A percentile compares a stretch with the other conserved stretches of the same genome.
phyloP scores from a whole-genome alignment of 2,888 invertebrate genomes.

The Aproaerema taeniolella region DNA sequence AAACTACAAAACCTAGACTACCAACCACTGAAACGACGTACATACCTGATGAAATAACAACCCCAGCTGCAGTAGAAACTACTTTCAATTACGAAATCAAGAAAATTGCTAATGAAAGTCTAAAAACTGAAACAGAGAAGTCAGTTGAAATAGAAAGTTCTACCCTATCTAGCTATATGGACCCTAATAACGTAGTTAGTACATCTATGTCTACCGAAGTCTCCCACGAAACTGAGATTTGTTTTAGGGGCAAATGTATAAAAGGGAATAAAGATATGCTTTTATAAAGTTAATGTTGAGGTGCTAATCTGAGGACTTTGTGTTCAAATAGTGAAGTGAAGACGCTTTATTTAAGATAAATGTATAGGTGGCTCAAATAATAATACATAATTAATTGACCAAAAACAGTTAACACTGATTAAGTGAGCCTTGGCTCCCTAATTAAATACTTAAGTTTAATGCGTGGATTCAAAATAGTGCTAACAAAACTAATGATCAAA shows the following conservation, averaged over 20 bases:
- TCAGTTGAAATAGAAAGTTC: constrained; percentile 40
- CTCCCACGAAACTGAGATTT: constrained; percentile 92
- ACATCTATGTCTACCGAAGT: constrained; percentile 90
- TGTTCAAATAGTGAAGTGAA: constrained; percentile 48
- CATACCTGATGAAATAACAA: constrained; percentile 65
- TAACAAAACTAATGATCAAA: too few relatives aligned
- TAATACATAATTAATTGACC: too few relatives aligned
- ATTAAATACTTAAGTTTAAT: too few relatives aligned
- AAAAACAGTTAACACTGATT: too few relatives aligned
- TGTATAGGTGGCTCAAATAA: constrained; percentile 14
- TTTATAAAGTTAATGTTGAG: constrained; percentile 40
- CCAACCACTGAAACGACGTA: constrained; percentile 54
- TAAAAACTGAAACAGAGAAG: constrained; percentile 27
- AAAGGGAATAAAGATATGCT: constrained; percentile 78
- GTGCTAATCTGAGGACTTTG: constrained; percentile 48
- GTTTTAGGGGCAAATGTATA: constrained; percentile 90
- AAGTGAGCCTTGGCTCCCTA: too few relatives aligned
- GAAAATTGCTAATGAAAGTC: constrained; percentile 23
- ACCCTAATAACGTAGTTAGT: constrained; percentile 76
- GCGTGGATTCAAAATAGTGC: too few relatives aligned
- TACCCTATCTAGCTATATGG: constrained; percentile 62
- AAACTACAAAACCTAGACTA: constrained; percentile 34
- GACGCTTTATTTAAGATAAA: constrained; percentile 6
- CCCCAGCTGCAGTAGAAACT: constrained; percentile 29
- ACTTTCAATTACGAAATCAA: constrained; percentile 27